Percentiles rank a stretch among this genome's conserved stretches.
These are phyloP conservation scores for Limnephilus marmoratus DNA, from an alignment of 2,888 invertebrate species.

Conservation along the genomic window DNA sequence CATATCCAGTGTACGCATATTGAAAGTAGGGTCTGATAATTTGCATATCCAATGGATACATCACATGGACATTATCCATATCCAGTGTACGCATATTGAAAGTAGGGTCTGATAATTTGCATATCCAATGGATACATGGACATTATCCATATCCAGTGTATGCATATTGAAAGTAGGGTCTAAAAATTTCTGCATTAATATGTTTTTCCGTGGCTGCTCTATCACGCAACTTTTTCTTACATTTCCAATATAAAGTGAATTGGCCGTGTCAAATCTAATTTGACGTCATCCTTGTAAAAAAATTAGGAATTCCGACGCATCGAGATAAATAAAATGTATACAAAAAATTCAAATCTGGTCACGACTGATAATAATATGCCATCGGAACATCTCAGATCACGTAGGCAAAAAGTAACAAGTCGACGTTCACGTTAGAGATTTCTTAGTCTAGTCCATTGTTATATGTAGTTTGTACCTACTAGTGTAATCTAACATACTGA, in stretches of 20 bases:
- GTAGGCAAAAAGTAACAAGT: conserved; percentile 18
- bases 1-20: too few species aligned
- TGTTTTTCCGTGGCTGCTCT: not conserved
- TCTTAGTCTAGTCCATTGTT: too few species aligned
- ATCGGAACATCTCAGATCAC: conserved; percentile 36
- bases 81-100: too few species aligned
- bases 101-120: too few species aligned
- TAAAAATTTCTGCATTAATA: not conserved
- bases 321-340: conserved; percentile 3
- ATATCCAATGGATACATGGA: too few species aligned
- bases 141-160: too few species aligned
- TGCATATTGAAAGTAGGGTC: not conserved
- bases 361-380: conserved; percentile 23
- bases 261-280: not conserved
- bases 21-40: too few species aligned
- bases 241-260: not conserved
- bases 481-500: too few species aligned
- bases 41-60: too few species aligned
- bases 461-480: too few species aligned
- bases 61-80: too few species aligned
- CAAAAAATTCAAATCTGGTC: not conserved
- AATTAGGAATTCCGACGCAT: not conserved
- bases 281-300: not conserved
- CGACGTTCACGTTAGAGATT: not conserved
- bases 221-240: not conserved